Percentiles rank a stretch among this genome's conserved stretches.
phyloP scores from a whole-genome alignment of 2,113 vertebrate species.

The Amphiprion ocellaris region DNA sequence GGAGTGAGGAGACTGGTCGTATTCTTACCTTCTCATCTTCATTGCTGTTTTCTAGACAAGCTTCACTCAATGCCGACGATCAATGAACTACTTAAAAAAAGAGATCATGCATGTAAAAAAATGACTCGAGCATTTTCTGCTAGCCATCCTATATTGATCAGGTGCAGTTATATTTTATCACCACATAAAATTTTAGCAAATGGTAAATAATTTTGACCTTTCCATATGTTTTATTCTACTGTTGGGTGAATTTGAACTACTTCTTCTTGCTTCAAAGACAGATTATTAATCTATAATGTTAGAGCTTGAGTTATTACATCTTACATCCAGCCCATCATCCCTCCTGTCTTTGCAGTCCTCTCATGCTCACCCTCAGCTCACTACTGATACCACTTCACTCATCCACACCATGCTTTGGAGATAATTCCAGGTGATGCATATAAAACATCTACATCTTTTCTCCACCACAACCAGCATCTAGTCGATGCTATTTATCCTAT shows the following conservation, averaged over 20 bases:
- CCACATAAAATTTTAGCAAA: too few relatives aligned
- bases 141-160: too few relatives aligned
- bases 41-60: conserved; percentile 2
- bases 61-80: background rate
- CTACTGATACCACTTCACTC: background rate
- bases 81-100: too few relatives aligned
- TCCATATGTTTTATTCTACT: too few relatives aligned
- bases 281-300: background rate
- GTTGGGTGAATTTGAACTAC: too few relatives aligned
- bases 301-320: background rate
- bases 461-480: background rate
- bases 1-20: conserved; percentile 41
- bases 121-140: too few relatives aligned
- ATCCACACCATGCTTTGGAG: background rate
- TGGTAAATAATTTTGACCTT: too few relatives aligned
- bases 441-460: background rate
- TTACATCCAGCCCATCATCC: background rate
- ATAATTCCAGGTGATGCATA: background rate
- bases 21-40: conserved; percentile 26
- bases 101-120: too few relatives aligned
- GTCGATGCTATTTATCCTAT: background rate
- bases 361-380: background rate
- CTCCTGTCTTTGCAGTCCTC: background rate
- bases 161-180: too few relatives aligned
- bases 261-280: background rate